phyloP scores from a whole-genome alignment of 2,888 invertebrate genomes.

The Microdon myrmicae region DNA sequence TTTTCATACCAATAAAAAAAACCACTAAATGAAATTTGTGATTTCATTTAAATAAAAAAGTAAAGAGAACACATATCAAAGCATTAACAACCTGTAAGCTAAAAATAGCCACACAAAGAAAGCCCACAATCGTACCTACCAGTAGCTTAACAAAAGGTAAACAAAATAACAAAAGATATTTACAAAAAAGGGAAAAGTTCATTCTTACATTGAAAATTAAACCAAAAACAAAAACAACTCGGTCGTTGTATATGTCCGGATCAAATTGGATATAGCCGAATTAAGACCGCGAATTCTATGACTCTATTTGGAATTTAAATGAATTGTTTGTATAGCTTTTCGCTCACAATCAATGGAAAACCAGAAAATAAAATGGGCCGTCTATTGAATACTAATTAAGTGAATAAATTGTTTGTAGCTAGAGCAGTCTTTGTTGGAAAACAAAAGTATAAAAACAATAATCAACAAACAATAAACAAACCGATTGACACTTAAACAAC shows the following conservation, averaged over 20 bases:
- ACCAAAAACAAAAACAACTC: too few relatives aligned
- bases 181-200: slow-evolving; percentile 8
- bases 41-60: neutral
- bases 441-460: slow-evolving; percentile 1
- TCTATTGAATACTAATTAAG: too few relatives aligned
- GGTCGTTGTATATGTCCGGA: too few relatives aligned
- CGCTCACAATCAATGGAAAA: too few relatives aligned
- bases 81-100: slow-evolving; percentile 46
- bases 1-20: neutral
- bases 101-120: slow-evolving; percentile 51
- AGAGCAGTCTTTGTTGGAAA: neutral
- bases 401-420: too few relatives aligned
- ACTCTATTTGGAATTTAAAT: slow-evolving; percentile 3
- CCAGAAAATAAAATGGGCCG: too few relatives aligned
- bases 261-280: too few relatives aligned
- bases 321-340: too few relatives aligned
- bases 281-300: too few relatives aligned
- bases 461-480: too few relatives aligned
- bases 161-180: slow-evolving; percentile 17
- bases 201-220: slow-evolving; percentile 34
- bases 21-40: neutral
- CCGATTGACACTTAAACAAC: slow-evolving; percentile 29
- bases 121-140: too few relatives aligned
- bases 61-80: slow-evolving; percentile 24
- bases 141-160: too few relatives aligned